phyloP scores from a whole-genome alignment of 35 echinoderm and acorn worm species.

The Amphiura filiformis region DNA sequence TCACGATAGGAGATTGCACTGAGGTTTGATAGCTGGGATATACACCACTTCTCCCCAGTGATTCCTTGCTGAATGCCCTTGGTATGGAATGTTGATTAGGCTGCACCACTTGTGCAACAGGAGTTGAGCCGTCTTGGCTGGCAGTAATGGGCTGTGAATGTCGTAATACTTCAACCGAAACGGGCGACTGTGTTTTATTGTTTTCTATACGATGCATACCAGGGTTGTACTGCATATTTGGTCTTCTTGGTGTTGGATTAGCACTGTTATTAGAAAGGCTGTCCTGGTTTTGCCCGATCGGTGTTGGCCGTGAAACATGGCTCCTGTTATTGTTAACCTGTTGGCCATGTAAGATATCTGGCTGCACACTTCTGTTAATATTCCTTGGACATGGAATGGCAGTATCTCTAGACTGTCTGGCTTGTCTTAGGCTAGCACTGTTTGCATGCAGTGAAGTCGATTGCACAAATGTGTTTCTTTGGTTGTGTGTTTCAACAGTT shows the following conservation, averaged over 20 bases:
- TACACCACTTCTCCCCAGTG: slow-evolving; percentile 23
- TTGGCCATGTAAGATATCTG: too few relatives aligned
- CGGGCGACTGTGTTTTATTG: slow-evolving; percentile 5
- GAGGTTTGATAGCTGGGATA: not conserved
- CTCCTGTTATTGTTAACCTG: too few relatives aligned
- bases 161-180: not conserved
- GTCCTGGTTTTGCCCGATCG: slow-evolving; percentile 2
- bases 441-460: not conserved
- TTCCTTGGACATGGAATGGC: too few relatives aligned
- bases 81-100: slow-evolving; percentile 30
- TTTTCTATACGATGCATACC: not conserved
- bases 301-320: not conserved
- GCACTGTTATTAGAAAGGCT: not conserved
- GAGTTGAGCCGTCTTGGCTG: not conserved
- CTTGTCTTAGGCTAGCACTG: not conserved
- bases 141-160: not conserved
- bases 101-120: not conserved
- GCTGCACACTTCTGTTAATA: too few relatives aligned
- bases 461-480: not conserved
- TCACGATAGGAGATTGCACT: slow-evolving; percentile 28
- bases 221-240: not conserved
- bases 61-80: slow-evolving; percentile 50
- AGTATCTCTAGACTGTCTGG: too few relatives aligned
- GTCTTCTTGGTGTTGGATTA: not conserved
- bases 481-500: too few relatives aligned